Evolutionary conservation across 2,888 invertebrate species (phyloP).

Genomic region (Polydrusus pterygomalis): DNA sequence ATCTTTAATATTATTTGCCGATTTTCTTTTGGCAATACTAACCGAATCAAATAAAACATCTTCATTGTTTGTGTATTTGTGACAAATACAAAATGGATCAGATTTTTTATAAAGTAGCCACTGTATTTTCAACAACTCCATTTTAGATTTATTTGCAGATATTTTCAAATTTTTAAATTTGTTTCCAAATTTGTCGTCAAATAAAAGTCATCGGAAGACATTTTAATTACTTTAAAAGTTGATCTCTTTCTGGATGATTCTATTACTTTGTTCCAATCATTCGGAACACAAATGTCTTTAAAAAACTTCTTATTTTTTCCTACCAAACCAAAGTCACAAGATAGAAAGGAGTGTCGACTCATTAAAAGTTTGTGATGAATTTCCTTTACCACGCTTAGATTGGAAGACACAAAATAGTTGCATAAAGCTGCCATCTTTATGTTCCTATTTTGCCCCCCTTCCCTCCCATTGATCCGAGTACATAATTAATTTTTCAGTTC

Average conservation of each 20-base stretch:
- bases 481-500: slow-evolving; percentile 29
- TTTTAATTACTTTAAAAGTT: too few species aligned
- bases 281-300: slow-evolving; percentile 18
- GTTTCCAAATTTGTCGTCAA: slow-evolving; percentile 2
- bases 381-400: slow-evolving; percentile 7
- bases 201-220: slow-evolving; percentile 17
- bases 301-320: slow-evolving; percentile 18
- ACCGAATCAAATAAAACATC: not conserved
- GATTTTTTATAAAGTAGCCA: slow-evolving; percentile 32
- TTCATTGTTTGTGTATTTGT: slow-evolving; percentile 20
- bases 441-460: slow-evolving; percentile 24
- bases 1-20: too few species aligned
- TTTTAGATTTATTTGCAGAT: slow-evolving; percentile 33
- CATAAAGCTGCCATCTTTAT: slow-evolving; percentile 26
- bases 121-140: slow-evolving; percentile 21
- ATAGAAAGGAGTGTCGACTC: slow-evolving; percentile 17
- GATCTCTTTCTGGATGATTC: too few species aligned
- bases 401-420: slow-evolving; percentile 10
- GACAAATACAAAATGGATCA: slow-evolving; percentile 17
- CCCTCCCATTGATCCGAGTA: slow-evolving; percentile 17
- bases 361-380: too few species aligned
- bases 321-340: slow-evolving; percentile 17
- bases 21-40: too few species aligned
- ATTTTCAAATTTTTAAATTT: slow-evolving; percentile 28
- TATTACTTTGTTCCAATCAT: too few species aligned